Base-by-base conservation (phyloP, 2,113 vertebrate genomes). In the Thymallus thymallus region DNA sequence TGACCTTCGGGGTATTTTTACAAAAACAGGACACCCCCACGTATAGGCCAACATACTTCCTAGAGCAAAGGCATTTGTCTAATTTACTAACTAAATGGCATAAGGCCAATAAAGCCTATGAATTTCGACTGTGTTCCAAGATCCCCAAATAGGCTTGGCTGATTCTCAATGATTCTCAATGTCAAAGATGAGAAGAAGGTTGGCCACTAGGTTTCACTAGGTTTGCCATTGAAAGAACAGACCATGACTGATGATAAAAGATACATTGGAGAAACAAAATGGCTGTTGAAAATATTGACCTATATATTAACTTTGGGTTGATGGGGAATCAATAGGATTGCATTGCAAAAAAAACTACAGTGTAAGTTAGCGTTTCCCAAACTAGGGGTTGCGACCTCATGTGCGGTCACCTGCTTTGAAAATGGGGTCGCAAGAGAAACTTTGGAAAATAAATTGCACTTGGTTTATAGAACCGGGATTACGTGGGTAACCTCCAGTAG, bases 1-100 rank as follows among this genome's bases (percentile, higher is more conserved):
- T 10, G 68, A 71, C 68, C 73, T 62, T 72, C 35, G 6, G 24
- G 35, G 26, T 75, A 72, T 62, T 72, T 75, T 32, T 63, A 46
- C 13, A 55, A 35, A 35, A 69, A 79, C 55, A 41, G 56, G 16
- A 74, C 35, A 41, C 77, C 48, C 60, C 30, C 32, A 60, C 51
- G 4, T 46, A 56, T 69, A 14, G 41, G 63, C 26, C 51, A 63
- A 63, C 68, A 63, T 30, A 46, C 14, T 24, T 66, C 30, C 62
- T 14, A 66, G 48, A 55, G 68, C 22, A 70, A 14, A 29, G 26
- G 65, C 71, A 74, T 71, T 14, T 46, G 41, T 14, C 6, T 45
- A 35, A 62, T 70, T 22, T 66, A 68, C 60, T 1, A 70, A 14
- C 68, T 60, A 35, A 68, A 71, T 23, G 35, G 7, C 35, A 41